Conservation (phyloP, 2,797 vertebrate genomes). For the Sebastes cheni region DNA sequence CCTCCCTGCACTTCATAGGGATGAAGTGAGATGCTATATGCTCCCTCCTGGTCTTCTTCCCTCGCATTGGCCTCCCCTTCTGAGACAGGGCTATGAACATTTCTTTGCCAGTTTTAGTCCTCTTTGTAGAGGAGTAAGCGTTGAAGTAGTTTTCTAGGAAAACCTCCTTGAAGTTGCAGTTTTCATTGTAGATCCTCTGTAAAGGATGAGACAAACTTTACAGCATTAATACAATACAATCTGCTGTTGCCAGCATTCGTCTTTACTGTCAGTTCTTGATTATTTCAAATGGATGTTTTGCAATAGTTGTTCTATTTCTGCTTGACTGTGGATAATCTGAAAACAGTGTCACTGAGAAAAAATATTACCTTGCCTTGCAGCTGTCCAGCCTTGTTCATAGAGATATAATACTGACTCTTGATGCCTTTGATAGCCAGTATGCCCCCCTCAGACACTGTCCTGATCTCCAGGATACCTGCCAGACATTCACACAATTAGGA, state of each 20-base stretch:
- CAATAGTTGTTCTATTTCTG: neutral
- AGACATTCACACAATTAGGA: conserved; percentile 52
- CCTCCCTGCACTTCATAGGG: conserved; percentile 92
- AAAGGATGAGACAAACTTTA: conserved; percentile 26
- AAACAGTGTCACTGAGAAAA: conserved; percentile 13
- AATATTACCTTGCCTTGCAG: conserved; percentile 94
- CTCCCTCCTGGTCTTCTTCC: conserved; percentile 94
- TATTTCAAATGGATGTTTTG: neutral
- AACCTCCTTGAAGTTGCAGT: conserved; percentile 97
- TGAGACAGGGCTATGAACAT: conserved; percentile 98
- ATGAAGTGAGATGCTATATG: conserved; percentile 94
- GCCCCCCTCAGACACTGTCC: conserved; percentile 95
- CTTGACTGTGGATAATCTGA: neutral
- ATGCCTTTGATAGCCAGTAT: conserved; percentile 97
- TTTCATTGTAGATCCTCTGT: conserved; percentile 95
- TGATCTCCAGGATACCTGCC: conserved; percentile 97
- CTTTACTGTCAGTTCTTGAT: neutral
- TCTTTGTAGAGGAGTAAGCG: conserved; percentile 95
- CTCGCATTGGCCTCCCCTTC: conserved; percentile 90
- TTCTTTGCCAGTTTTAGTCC: conserved; percentile 90
- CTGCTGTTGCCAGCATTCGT: neutral
- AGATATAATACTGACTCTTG: conserved; percentile 96
- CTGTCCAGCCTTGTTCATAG: conserved; percentile 94
- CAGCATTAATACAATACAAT: neutral
- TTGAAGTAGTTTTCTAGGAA: conserved; percentile 98